Conservation (phyloP, 2,888 invertebrate species). For the Caenorhabditis sp. region DNA sequence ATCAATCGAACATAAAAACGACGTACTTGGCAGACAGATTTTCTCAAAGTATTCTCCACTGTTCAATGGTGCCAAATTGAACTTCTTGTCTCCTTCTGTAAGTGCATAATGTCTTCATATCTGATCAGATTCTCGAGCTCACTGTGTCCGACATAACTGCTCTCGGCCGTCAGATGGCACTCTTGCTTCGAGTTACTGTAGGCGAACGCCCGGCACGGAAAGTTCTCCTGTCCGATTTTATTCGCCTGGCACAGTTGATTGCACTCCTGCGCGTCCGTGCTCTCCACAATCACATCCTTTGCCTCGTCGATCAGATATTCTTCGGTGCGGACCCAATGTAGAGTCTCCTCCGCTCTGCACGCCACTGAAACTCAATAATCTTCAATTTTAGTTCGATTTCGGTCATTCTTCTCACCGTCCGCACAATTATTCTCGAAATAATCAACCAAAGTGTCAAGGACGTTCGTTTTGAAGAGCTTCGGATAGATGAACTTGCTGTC, state of each 20-base stretch:
- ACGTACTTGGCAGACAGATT: conserved; percentile 72
- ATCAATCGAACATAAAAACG: not conserved
- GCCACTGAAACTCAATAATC: conserved; percentile 72
- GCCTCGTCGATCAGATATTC: conserved; percentile 70
- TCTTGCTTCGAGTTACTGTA: conserved; percentile 71
- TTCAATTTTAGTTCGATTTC: too few relatives aligned
- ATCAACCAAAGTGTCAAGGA: conserved; percentile 72
- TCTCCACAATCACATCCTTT: conserved; percentile 75
- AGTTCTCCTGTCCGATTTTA: conserved; percentile 70
- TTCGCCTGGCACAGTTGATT: conserved; percentile 69
- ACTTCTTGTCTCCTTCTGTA: conserved; percentile 49
- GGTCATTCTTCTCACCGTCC: conserved; percentile 72
- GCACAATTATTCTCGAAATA: conserved; percentile 79
- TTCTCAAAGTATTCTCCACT: conserved; percentile 77
- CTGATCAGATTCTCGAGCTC: not conserved
- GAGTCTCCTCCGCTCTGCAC: conserved; percentile 61
- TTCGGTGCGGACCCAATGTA: conserved; percentile 76
- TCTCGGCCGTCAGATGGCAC: conserved; percentile 75
- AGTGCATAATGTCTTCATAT: not conserved
- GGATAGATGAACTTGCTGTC: conserved; percentile 65
- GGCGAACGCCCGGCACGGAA: conserved; percentile 75
- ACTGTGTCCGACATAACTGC: conserved; percentile 60
- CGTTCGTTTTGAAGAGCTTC: conserved; percentile 66
- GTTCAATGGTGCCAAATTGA: conserved; percentile 70
- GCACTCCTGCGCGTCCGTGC: conserved; percentile 65